These are phyloP conservation scores for Hystrix cristata DNA, from an alignment of 2,113 vertebrate species.

Conservation along the genomic window DNA sequence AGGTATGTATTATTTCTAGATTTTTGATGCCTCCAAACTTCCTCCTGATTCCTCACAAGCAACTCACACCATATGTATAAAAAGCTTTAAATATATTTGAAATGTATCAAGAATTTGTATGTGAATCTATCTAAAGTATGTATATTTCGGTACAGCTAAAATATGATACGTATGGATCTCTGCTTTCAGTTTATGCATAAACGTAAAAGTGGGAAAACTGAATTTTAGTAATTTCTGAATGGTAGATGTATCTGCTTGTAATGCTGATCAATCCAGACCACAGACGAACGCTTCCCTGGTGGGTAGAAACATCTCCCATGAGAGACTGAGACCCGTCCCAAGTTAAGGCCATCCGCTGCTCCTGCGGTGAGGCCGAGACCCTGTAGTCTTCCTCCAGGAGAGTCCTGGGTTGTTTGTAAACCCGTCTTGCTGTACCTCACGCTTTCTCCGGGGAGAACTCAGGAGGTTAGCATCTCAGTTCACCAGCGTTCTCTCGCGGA, in stretches of 20 bases:
- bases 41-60: neutral
- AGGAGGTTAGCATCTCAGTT: neutral
- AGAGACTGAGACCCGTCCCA: neutral
- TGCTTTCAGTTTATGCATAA: neutral
- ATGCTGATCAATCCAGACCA: neutral
- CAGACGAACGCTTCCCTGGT: neutral
- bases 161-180: neutral
- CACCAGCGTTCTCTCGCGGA: rapidly evolving
- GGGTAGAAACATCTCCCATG: neutral
- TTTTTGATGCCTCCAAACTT: neutral
- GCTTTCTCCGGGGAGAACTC: neutral
- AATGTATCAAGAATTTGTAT: neutral
- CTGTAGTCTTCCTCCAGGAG: neutral
- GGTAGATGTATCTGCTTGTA: neutral
- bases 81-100: neutral
- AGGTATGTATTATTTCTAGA: neutral
- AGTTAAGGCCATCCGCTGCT: neutral
- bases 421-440: neutral
- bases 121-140: neutral
- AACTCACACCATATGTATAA: too few relatives aligned
- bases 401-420: neutral
- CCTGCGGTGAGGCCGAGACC: neutral
- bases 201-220: neutral
- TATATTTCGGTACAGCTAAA: neutral
- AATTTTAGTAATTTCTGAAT: neutral